Conservation (phyloP, 1,140 invertebrate genomes). For the Orchestia grillus region DNA sequence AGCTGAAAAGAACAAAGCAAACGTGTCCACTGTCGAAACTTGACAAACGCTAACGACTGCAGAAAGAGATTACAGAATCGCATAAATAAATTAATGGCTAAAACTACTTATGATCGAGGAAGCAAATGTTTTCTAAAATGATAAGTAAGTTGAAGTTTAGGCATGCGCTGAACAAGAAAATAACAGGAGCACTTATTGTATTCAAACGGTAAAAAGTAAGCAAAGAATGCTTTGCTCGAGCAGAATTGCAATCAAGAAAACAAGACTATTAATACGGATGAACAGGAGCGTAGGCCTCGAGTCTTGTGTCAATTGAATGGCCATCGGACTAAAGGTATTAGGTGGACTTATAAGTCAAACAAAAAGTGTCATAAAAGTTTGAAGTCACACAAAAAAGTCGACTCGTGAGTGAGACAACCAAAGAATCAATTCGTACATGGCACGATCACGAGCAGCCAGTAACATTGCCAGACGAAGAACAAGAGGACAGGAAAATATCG, state of each 20-base stretch:
- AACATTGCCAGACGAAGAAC: neutral
- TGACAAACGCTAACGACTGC: too few relatives aligned
- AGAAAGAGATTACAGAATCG: neutral
- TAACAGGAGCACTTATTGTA: neutral
- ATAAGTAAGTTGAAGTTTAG: neutral
- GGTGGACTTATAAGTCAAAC: neutral
- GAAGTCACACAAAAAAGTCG: neutral
- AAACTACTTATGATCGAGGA: neutral
- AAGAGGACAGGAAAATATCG: too few relatives aligned
- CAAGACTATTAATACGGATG: neutral
- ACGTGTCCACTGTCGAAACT: neutral
- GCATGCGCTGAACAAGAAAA: neutral
- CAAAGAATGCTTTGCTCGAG: neutral
- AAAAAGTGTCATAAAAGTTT: neutral
- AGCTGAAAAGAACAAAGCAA: neutral
- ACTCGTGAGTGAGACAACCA: neutral
- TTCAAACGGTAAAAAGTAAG: neutral
- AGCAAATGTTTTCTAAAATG: too few relatives aligned
- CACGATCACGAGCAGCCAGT: neutral
- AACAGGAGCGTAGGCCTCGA: neutral
- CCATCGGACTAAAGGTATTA: neutral
- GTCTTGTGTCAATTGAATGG: neutral
- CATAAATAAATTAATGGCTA: neutral
- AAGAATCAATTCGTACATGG: neutral
- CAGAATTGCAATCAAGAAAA: neutral